Evolutionary conservation across 1,140 invertebrate genomes (phyloP).

Genomic region (Tribolium madens): DNA sequence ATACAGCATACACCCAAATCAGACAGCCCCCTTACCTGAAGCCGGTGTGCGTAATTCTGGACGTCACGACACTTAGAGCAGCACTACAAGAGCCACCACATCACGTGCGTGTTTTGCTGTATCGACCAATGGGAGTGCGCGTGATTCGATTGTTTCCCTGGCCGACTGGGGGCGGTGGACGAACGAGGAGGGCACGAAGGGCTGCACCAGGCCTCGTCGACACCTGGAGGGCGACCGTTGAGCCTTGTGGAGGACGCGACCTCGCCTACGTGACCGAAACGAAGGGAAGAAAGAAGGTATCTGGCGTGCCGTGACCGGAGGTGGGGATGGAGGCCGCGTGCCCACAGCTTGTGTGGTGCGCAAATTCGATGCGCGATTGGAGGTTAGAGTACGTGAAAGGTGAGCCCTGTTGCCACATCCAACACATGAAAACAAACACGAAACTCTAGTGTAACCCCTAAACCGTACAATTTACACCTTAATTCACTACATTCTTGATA

Average conservation of each 20-base stretch:
- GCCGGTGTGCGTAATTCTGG: background rate
- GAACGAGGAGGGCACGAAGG: background rate
- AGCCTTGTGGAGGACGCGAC: slow-evolving; percentile 8
- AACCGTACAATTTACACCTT: too few species aligned
- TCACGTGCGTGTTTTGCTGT: slow-evolving; percentile 50
- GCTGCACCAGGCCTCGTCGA: background rate
- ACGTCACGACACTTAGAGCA: background rate
- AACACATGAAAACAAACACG: background rate
- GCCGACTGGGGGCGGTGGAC: background rate
- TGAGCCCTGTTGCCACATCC: background rate
- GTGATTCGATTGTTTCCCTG: slow-evolving; percentile 41
- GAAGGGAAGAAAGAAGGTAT: slow-evolving; percentile 21
- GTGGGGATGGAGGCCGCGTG: slow-evolving; percentile 44
- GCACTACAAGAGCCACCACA: slow-evolving; percentile 37
- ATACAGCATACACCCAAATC: slow-evolving; percentile 3
- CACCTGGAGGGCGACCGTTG: slow-evolving; percentile 14
- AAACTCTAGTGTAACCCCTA: too few species aligned
- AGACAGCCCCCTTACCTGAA: background rate
- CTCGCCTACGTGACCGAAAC: slow-evolving; percentile 20
- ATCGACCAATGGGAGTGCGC: slow-evolving; percentile 52
- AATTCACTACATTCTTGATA: background rate
- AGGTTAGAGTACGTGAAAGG: background rate
- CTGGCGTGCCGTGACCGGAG: slow-evolving; percentile 13
- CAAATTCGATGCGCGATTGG: background rate
- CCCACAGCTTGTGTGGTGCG: slow-evolving; percentile 44